Base-by-base conservation (phyloP, 1,140 invertebrate species). In the Drosophila repleta region DNA sequence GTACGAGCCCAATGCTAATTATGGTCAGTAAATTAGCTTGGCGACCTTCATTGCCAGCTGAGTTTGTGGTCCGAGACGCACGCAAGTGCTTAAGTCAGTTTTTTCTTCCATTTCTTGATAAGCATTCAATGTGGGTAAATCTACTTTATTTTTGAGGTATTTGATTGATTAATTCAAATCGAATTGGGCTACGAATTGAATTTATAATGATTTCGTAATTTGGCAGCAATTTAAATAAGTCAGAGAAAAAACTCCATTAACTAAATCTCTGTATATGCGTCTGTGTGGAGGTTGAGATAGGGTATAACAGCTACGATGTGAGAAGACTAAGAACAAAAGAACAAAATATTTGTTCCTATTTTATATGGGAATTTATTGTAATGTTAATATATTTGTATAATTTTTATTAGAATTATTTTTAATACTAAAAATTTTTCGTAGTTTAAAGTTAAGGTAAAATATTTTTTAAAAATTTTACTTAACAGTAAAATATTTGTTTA, bases 121-220 rank as follows among this genome's bases (percentile, higher is more conserved):
- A 87, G 64, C 69, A 53, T 63, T 73, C 41, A 17, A 20, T 48
- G 41, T 56, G 39, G 20, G 15, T 39, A 43, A 56, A 43, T 45
- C 53, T 46, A 45, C 20, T 29, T 64, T 24, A 29, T 64, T 65
- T 65, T 52, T 51, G n/a, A 21, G 37, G n/a, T 20, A 52, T 88
- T 83, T 88, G 83, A 88, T 88, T 88, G 83, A 88, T 88, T 88
- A 88, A 89, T 74, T 76, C 51, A 65, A 57, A 65, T 64, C 46
- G 62, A 87, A 88, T 56, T 82, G 79, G 79, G 79, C 61, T 67
- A 79, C 32, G 68, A 79, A 88, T 83, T 88, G 75, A 83, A 87
- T 87, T 82, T 79, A 61, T 83, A 88, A 83, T 87, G 75, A 48
- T 57, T 56, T 69, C 60, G 64, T 82, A 88, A 87, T 79, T 87